Base-by-base conservation (phyloP, 2,888 invertebrate species). In the Sinodicranocentrus sp. region DNA sequence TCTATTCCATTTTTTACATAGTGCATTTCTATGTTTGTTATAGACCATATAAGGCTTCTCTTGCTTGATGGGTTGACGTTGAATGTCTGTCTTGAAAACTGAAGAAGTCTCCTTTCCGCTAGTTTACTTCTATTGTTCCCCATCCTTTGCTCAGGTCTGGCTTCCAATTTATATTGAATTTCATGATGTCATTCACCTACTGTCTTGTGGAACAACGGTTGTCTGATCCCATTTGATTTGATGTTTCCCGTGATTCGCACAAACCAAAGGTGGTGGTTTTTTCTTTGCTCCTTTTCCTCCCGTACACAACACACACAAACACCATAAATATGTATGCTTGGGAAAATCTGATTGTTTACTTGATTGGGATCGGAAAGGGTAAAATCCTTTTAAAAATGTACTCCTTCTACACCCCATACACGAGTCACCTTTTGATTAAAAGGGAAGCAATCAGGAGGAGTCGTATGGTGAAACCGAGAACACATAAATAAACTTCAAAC, bases 121-220 rank as follows among this genome's bases (percentile, higher is more conserved):
- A 61, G 57, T 77, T 77, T 77, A 57, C 77, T 54, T 52, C 57
- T 67, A 78, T 78, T 78, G 78, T 71, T 78, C 78, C 63, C 61
- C 63, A 28, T 48, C 44, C 48, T 48, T 17, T 17, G 44, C 61
- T 70, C 61, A 71, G 78, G 70, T 61, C 61, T 61, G 61, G 70
- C 78, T 57, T 78, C 71, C 78, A 78, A 78, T 78, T 78, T 78
- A 70, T 78, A 78, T 78, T 78, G 78, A 78, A 78, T 78, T 78
- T 78, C 78, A 79, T 71, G 63, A 79, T 79, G 79, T 79, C 79
- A 72, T 79, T 79, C 79, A 79, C 79, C 71, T 48, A 78, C 25
- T 28, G 59, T 78, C 44, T 57, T 48, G 78, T 59, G 68, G 77
- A 77, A 44, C 57, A 77, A 68, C 77, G 57, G 57, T 77, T 77